A percentile compares a stretch with the other conserved stretches of the same genome.
These are phyloP conservation scores for Melanostigma gelatinosum DNA, from an alignment of 2,113 vertebrate species.

Conservation along the genomic window DNA sequence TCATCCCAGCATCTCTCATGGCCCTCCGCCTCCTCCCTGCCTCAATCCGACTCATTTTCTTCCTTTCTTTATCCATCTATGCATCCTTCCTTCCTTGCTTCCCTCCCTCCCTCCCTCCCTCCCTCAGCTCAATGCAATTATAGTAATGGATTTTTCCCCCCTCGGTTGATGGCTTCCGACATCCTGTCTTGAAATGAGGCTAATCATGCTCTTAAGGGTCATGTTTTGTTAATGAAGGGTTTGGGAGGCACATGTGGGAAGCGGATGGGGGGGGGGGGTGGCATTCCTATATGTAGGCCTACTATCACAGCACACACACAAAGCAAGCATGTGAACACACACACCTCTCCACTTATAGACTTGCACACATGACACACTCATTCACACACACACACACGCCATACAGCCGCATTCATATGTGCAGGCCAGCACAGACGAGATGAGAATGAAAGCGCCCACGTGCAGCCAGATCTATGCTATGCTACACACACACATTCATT, in stretches of 20 bases:
- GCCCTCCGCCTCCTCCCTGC: slow-evolving; percentile 72
- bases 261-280: slow-evolving; percentile 57
- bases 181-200: slow-evolving; percentile 93
- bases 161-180: slow-evolving; percentile 95
- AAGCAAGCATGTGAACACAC: slow-evolving; percentile 33
- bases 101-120: slow-evolving; percentile 60
- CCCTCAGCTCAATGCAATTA: slow-evolving; percentile 91
- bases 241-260: slow-evolving; percentile 71
- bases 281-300: slow-evolving; percentile 65
- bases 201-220: slow-evolving; percentile 97
- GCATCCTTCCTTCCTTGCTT: slow-evolving; percentile 73
- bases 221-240: slow-evolving; percentile 96
- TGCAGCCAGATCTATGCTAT: slow-evolving; percentile 42
- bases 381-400: not conserved
- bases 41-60: slow-evolving; percentile 78
- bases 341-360: slow-evolving; percentile 35
- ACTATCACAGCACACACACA: slow-evolving; percentile 31
- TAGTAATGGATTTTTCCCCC: slow-evolving; percentile 92
- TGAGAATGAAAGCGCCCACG: slow-evolving; percentile 34
- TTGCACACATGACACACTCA: slow-evolving; percentile 15
- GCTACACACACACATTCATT: slow-evolving; percentile 39
- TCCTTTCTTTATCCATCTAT: slow-evolving; percentile 77
- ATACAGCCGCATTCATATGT: slow-evolving; percentile 31
- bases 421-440: slow-evolving; percentile 14
- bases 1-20: slow-evolving; percentile 70